Evolutionary conservation across 2,888 invertebrate species (phyloP).

Genomic region (Callinectes sapidus): DNA sequence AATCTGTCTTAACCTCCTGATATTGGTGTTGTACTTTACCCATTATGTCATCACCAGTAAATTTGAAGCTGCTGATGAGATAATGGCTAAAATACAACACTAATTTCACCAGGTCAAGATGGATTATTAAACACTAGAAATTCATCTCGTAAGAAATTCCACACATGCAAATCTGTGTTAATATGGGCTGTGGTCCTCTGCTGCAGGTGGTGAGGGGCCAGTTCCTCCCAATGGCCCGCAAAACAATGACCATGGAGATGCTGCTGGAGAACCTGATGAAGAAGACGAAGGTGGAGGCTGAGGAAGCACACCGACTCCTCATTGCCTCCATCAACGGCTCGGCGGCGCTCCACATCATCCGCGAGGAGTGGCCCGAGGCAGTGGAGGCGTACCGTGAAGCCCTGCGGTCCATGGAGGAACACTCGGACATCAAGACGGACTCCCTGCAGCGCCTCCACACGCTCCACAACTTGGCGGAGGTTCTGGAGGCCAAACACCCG

Average conservation of each 20-base stretch:
- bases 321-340: conserved; percentile 83
- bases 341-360: conserved; percentile 81
- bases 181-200: too few relatives aligned
- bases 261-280: conserved; percentile 82
- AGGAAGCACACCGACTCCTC: conserved; percentile 81
- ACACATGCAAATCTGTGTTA: too few relatives aligned
- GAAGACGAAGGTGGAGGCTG: conserved; percentile 80
- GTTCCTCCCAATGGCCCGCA: conserved; percentile 79
- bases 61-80: too few relatives aligned
- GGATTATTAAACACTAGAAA: too few relatives aligned
- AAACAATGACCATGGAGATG: conserved; percentile 81
- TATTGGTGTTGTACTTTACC: too few relatives aligned
- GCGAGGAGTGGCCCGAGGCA: conserved; percentile 79
- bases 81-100: too few relatives aligned
- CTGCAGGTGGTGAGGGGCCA: conserved; percentile 78
- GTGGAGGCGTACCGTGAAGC: conserved; percentile 79
- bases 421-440: conserved; percentile 80
- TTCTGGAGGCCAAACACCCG: conserved; percentile 76
- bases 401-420: conserved; percentile 76
- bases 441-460: conserved; percentile 83
- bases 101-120: too few relatives aligned
- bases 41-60: too few relatives aligned
- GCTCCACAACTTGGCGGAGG: conserved; percentile 81
- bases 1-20: too few relatives aligned
- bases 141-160: too few relatives aligned